Base-by-base conservation (phyloP, 2,888 invertebrate genomes). In the Netelia melanura region DNA sequence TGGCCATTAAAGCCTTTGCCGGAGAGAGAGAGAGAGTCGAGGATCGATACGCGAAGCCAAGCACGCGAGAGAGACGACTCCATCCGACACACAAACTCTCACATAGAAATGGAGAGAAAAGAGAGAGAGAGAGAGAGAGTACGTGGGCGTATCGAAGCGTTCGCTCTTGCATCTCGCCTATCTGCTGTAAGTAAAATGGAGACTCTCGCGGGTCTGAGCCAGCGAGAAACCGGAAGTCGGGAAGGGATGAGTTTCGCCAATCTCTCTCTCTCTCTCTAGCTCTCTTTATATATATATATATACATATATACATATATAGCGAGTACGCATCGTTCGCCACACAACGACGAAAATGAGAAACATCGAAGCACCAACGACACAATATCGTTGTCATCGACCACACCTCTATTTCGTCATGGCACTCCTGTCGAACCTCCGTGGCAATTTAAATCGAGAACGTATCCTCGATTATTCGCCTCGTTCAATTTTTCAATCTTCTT, bases 41-140 rank as follows among this genome's bases (percentile, higher is more conserved):
- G 85, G 86, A 83, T 84, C 85, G 87, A 83, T 85, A 85, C 85
- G 82, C 72, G 80, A 79, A 85, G 70, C 64, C 85, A 71, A 85
- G 85, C 85, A 74, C 80, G 71, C 85, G 82, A 75, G 78, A 85
- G 84, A 68, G 79, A 79, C 64, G 71, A 81, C 78, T 80, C 77
- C 75, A 84, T 84, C 84, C 84, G 76, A 71, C 76, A 54, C 76
- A 83, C 86, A 87, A 86, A 83, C 85, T 86, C 83, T 82, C 81
- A 72, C 79, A 81, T 61, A 84, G 84, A 70, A 74, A 83, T 72
- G 76, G 83, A 83, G 84, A 84, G 86, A 86, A 80, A 64, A 84
- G 86, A 80, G 81, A 79, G 83, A 70, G 80, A 82, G 70, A 83
- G 79, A 54, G 81, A 79, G 85, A 74, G 43, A 83, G 76, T 81